Evolutionary conservation across 2,113 vertebrate genomes (phyloP).

Genomic region (Microtus oregoni): DNA sequence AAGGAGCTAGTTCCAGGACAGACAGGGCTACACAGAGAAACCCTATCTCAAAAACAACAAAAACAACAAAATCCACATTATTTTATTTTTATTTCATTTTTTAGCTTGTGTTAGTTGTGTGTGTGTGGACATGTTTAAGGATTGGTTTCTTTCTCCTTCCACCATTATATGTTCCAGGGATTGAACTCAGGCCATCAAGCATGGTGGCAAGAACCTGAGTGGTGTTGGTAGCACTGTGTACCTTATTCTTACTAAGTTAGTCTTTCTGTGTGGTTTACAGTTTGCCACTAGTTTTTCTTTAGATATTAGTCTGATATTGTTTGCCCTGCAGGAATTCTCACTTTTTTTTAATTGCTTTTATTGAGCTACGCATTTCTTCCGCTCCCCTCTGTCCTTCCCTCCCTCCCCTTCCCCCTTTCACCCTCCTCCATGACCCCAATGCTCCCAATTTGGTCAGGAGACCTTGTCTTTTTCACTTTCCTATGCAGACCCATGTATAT

Average conservation of each 20-base stretch:
- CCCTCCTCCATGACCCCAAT: no score
- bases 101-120: background rate
- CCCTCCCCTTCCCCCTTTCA: no score
- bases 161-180: background rate
- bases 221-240: background rate
- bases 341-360: background rate
- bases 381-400: no score
- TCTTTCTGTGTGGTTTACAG: background rate
- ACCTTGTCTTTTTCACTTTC: no score
- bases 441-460: no score
- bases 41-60: no score
- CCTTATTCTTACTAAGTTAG: background rate
- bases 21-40: no score
- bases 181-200: background rate
- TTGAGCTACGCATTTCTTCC: no score
- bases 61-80: background rate
- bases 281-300: background rate
- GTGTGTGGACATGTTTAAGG: background rate
- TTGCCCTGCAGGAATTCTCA: background rate
- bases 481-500: no score
- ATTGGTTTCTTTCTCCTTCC: background rate
- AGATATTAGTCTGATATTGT: background rate
- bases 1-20: no score
- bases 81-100: background rate
- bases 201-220: no score